Conservation (phyloP, 2,113 vertebrate species). For the Heterotis niloticus region DNA sequence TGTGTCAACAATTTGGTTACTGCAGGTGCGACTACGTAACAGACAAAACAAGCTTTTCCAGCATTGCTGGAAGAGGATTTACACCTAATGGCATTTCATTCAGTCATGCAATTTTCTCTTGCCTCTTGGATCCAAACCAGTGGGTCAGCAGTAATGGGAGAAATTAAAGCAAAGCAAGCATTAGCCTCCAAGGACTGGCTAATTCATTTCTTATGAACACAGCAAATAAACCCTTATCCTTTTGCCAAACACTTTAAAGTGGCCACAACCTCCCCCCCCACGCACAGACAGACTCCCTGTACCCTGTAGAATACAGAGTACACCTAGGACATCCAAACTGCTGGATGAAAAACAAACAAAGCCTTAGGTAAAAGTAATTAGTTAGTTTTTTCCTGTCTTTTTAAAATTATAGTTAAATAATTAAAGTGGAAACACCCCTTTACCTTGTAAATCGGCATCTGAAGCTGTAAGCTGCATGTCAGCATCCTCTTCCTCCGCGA, state of each 20-base stretch:
- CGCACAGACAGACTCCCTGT: not conserved
- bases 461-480: not conserved
- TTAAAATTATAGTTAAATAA: not conserved
- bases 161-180: constrained; percentile 35
- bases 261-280: not conserved
- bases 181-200: constrained; percentile 24
- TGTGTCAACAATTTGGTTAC: not conserved
- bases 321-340: not conserved
- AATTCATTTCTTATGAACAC: constrained; percentile 31
- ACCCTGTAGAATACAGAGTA: not conserved
- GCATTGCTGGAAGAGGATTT: not conserved
- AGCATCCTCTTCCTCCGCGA: not conserved
- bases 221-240: constrained; percentile 21
- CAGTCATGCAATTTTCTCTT: constrained; percentile 5
- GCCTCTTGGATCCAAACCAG: constrained; percentile 18
- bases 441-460: not conserved
- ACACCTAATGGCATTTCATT: constrained; percentile 8
- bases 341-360: not conserved
- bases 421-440: not conserved
- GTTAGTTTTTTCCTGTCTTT: not conserved
- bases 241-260: constrained; percentile 12
- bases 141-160: constrained; percentile 32
- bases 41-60: constrained; percentile 20
- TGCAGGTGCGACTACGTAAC: not conserved
- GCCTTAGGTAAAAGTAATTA: not conserved